phyloP scores from a whole-genome alignment of 2,113 vertebrate species.

The Rhea pennata region DNA sequence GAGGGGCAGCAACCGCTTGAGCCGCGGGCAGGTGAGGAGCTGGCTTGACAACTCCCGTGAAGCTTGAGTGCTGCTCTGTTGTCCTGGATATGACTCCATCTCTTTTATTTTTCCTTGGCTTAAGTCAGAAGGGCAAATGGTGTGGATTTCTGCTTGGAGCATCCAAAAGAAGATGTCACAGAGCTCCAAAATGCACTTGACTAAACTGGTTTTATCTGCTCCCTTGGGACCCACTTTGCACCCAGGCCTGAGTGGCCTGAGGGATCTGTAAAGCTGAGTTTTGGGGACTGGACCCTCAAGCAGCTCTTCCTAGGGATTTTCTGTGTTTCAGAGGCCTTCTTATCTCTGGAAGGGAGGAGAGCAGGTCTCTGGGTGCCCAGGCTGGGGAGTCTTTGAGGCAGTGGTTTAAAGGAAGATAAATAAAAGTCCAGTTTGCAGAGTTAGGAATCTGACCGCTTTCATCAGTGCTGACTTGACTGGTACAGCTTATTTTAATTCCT shows the following conservation, averaged over 20 bases:
- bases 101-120: background rate
- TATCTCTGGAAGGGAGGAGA: background rate
- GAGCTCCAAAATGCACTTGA: rapidly evolving
- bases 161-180: background rate
- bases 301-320: background rate
- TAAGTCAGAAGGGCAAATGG: background rate
- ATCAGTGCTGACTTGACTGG: background rate
- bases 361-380: background rate
- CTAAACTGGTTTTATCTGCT: background rate
- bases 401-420: background rate
- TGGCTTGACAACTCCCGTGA: background rate
- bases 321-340: background rate
- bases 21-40: background rate
- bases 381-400: background rate
- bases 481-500: background rate
- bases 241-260: rapidly evolving
- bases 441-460: background rate
- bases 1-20: rapidly evolving
- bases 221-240: background rate
- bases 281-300: background rate
- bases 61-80: background rate
- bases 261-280: background rate
- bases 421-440: background rate
- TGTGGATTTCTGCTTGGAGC: background rate
- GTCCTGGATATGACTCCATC: background rate